Base-by-base conservation (phyloP, 2,113 vertebrate genomes). In the Mionectes macconnelli region DNA sequence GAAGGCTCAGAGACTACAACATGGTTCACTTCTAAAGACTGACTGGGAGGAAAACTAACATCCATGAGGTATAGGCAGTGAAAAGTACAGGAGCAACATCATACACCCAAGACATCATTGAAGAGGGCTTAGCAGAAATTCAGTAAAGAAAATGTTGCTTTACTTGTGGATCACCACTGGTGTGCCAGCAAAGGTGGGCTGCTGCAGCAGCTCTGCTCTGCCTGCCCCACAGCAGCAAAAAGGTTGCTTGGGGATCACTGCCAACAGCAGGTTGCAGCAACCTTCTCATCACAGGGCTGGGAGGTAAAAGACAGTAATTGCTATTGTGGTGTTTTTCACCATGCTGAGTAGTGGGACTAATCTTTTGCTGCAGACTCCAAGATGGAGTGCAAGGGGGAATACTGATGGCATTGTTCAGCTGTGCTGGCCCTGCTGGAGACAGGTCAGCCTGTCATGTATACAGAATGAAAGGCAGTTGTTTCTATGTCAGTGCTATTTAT, bases 251-350 rank as follows among this genome's bases (percentile, higher is more conserved):
- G 40, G 20, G 45, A 75, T 39, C n/a, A 9, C 35, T 37, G 40
- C 20, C 31, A 42, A 9, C 52, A 69, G 62, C 40, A 35, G 22
- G 15, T 39, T 44, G 49, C 35, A 59, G 45, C 25, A 69, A 20
- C 23, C 30, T 57, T 39, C 44, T 52, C 20, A 22, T 67, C 57
- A 47, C 0, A 0, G 25, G 15, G 4, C 2, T 27, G 4, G 3
- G 21, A 19, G 8, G 8, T 44, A 73, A 68, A 55, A 63, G 39
- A 39, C 3, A 30, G 9, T 35, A 53, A 55, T 55, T 77, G 31
- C 21, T 47, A 6, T 44, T 44, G 57, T 1, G 5, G 12, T 57
- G 18, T n/a, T 72, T 1, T 33, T 75, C 2, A 0, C 31, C 25
- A 30, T 7, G 12, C 44, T 57, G 47, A 85, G 24, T 44, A 52